Conservation (phyloP, 2,113 vertebrate species). For the Caracal caracal region DNA sequence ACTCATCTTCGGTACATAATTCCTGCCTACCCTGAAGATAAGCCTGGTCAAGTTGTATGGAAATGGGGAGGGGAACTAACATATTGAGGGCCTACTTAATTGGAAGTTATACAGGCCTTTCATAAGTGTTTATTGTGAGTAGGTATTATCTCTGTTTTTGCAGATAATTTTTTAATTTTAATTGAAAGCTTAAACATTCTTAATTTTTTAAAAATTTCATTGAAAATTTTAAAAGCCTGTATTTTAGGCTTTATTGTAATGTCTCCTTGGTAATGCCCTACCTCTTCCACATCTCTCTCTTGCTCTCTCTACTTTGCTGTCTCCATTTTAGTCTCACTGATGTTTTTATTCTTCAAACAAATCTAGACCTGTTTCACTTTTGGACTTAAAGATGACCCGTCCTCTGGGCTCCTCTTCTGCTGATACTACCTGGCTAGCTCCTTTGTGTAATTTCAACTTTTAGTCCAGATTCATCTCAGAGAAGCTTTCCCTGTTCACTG, state of each 20-base stretch:
- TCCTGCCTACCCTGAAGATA: background rate
- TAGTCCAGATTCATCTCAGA: background rate
- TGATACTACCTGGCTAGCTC: background rate
- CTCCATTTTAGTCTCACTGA: background rate
- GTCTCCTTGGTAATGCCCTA: background rate
- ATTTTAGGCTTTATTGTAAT: background rate
- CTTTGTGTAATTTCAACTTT: slow-evolving; percentile 26
- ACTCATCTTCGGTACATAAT: background rate
- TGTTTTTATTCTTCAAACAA: background rate
- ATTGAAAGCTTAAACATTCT: background rate
- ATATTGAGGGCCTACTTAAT: background rate
- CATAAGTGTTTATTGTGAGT: background rate
- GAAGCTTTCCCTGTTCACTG: background rate
- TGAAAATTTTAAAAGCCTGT: background rate
- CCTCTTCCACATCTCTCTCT: background rate
- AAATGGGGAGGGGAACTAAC: background rate
- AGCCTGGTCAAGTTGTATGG: background rate
- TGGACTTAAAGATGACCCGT: background rate
- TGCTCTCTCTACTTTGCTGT: background rate
- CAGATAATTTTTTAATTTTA: slow-evolving; percentile 22
- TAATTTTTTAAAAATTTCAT: too few relatives aligned
- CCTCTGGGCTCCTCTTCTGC: background rate
- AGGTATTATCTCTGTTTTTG: background rate
- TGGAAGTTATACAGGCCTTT: background rate
- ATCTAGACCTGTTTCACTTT: background rate